These are phyloP conservation scores for Syngnathus scovelli DNA, from an alignment of 2,113 vertebrate species.

Conservation along the genomic window DNA sequence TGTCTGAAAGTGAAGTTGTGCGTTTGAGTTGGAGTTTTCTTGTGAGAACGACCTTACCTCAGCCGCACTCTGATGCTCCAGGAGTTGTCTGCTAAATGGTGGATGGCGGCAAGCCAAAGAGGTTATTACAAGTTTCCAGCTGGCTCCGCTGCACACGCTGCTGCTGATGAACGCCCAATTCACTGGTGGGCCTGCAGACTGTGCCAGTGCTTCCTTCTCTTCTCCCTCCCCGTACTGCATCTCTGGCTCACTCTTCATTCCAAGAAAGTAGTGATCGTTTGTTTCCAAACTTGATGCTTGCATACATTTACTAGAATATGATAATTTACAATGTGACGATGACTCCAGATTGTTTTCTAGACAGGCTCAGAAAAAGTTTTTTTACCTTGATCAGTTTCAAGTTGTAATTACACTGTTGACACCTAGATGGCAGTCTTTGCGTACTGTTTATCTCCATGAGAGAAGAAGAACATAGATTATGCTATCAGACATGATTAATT, in stretches of 20 bases:
- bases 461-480: too few species aligned
- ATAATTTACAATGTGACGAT: slow-evolving; percentile 6
- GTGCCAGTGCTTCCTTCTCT: slow-evolving; percentile 50
- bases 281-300: slow-evolving; percentile 26
- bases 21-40: slow-evolving; percentile 8
- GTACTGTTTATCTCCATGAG: too few species aligned
- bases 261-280: slow-evolving; percentile 2
- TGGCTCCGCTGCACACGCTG: slow-evolving; percentile 49
- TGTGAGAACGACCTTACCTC: slow-evolving; percentile 35
- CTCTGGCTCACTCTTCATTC: slow-evolving; percentile 28
- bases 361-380: too few species aligned
- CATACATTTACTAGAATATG: slow-evolving; percentile 27
- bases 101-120: slow-evolving; percentile 47
- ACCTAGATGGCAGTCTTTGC: too few species aligned
- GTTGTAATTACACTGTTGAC: too few species aligned
- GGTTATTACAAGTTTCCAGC: slow-evolving; percentile 48
- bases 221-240: slow-evolving; percentile 19
- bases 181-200: slow-evolving; percentile 36
- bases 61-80: slow-evolving; percentile 35
- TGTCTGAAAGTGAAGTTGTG: slow-evolving; percentile 8
- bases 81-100: slow-evolving; percentile 54
- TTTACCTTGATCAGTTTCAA: too few species aligned
- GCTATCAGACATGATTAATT: too few species aligned
- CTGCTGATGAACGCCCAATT: slow-evolving; percentile 50
- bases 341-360: neutral